Evolutionary conservation across 2,797 vertebrate genomes (phyloP).

Genomic region (Rachycentron canadum): DNA sequence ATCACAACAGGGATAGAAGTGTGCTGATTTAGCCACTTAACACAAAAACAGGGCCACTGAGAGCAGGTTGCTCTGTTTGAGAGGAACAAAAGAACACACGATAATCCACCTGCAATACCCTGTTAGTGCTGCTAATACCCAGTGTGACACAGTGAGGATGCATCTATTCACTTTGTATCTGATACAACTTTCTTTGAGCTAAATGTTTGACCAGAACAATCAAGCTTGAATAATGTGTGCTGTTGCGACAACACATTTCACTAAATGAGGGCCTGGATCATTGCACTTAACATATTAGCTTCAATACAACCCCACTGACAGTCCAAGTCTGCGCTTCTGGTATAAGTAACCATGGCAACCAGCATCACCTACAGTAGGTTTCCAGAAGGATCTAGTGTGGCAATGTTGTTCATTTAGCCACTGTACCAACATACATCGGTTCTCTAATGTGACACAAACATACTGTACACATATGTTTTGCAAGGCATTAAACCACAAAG

Average conservation of each 20-base stretch:
- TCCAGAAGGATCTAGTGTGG: constrained; percentile 56
- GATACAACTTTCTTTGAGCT: not conserved
- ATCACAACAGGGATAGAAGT: constrained; percentile 70
- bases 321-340: constrained; percentile 55
- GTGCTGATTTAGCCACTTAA: constrained; percentile 76
- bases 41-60: constrained; percentile 60
- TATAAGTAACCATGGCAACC: constrained; percentile 78
- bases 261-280: constrained; percentile 31
- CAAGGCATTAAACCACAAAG: not conserved
- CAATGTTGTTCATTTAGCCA: constrained; percentile 23
- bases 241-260: constrained; percentile 25
- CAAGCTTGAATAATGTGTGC: constrained; percentile 11
- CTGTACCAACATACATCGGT: constrained; percentile 4
- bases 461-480: not conserved
- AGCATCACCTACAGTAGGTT: constrained; percentile 67
- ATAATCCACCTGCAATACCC: constrained; percentile 44
- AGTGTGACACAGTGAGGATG: constrained; percentile 8
- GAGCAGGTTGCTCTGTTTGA: constrained; percentile 59
- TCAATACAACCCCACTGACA: constrained; percentile 41
- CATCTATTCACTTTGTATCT: constrained; percentile 10
- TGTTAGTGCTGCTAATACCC: constrained; percentile 7
- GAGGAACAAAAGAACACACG: constrained; percentile 57
- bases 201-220: not conserved
- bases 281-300: constrained; percentile 57
- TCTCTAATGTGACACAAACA: not conserved